These are phyloP conservation scores for Acridotheres tristis DNA, from an alignment of 2,797 vertebrate species.

Conservation along the genomic window DNA sequence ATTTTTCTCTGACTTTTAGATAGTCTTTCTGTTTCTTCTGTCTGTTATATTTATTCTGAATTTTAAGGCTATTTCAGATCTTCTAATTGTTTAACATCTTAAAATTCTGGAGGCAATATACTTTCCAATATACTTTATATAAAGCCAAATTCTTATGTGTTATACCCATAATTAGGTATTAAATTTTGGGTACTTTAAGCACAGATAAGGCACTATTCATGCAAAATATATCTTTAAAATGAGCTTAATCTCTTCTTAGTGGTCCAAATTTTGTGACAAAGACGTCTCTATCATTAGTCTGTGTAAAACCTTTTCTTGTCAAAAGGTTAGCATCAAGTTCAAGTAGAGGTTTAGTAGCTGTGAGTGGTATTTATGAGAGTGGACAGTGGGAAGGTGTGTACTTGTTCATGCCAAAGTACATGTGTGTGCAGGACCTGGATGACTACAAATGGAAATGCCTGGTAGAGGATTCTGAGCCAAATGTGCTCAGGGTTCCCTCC, in stretches of 20 bases:
- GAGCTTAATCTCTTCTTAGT: background rate
- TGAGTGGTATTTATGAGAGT: background rate
- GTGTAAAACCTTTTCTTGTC: background rate
- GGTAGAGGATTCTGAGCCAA: background rate
- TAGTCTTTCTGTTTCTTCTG: background rate
- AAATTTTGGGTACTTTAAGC: background rate
- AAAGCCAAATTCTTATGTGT: background rate
- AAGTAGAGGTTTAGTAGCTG: background rate
- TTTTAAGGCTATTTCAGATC: background rate
- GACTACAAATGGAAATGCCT: rapidly evolving
- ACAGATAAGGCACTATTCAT: background rate
- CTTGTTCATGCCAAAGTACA: background rate
- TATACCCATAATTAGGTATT: background rate
- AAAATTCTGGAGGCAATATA: background rate
- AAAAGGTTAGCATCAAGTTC: background rate
- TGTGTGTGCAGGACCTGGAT: rapidly evolving
- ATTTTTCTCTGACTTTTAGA: background rate
- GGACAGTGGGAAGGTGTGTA: background rate
- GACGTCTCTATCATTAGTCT: background rate
- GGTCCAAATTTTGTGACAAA: background rate
- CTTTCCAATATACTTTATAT: background rate
- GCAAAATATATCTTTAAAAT: background rate
- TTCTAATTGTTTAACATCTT: background rate
- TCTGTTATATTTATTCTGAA: background rate
- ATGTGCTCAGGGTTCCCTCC: background rate